A percentile compares a stretch with the other conserved stretches of the same genome.
Evolutionary conservation across 2,888 invertebrate species (phyloP).

Genomic region (Dendrolimus houi): DNA sequence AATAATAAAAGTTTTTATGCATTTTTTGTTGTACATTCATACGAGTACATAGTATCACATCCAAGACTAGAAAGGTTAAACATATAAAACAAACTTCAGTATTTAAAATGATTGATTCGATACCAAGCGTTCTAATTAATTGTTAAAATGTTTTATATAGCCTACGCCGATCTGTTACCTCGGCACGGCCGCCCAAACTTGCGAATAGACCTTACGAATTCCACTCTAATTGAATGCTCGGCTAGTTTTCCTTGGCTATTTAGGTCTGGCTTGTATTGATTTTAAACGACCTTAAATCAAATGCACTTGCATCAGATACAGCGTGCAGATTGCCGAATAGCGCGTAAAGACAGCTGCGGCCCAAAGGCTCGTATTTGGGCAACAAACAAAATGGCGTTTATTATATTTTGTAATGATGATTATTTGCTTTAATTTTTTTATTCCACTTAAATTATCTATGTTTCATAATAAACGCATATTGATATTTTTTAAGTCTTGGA

Average conservation of each 20-base stretch:
- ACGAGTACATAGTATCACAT: no score
- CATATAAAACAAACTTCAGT: no score
- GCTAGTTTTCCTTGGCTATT: conserved; percentile 21
- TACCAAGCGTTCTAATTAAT: neutral
- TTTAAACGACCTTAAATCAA: conserved; percentile 27
- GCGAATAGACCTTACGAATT: conserved; percentile 14
- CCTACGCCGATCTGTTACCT: neutral
- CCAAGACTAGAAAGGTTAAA: no score
- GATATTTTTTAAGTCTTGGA: no score
- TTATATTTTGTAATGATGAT: no score
- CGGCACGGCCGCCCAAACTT: conserved; percentile 21
- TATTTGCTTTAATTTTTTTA: no score
- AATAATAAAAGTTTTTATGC: no score
- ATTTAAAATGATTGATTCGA: no score
- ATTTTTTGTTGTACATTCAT: no score
- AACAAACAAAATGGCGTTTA: neutral
- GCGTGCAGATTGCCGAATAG: conserved; percentile 11
- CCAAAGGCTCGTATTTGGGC: conserved; percentile 1
- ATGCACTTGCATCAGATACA: conserved; percentile 15
- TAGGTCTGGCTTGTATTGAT: conserved; percentile 17
- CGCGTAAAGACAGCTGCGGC: conserved; percentile 1
- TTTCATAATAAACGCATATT: no score
- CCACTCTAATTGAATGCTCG: conserved; percentile 30
- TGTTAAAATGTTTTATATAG: neutral
- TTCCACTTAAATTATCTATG: no score